Percentiles rank a stretch among this genome's conserved stretches.
These are phyloP conservation scores for Platichthys stellatus DNA, from an alignment of 2,113 vertebrate species.

Conservation along the genomic window DNA sequence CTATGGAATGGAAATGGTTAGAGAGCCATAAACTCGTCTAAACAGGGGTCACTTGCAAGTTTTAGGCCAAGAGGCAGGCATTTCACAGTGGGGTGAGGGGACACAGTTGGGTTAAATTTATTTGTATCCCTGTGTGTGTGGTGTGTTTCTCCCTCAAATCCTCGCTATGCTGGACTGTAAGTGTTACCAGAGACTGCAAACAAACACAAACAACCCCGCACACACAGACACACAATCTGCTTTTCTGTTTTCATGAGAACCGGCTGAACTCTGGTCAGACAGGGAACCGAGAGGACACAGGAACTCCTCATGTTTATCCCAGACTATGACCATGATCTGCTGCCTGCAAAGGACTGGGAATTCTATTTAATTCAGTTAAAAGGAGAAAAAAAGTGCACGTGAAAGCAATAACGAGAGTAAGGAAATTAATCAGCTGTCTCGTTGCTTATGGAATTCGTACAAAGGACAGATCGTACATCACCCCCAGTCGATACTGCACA, in stretches of 20 bases:
- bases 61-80: conserved; percentile 29
- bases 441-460: conserved; percentile 4
- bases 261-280: conserved; percentile 45
- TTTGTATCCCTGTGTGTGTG: conserved; percentile 3
- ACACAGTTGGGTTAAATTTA: conserved; percentile 6
- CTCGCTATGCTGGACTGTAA: conserved; percentile 2
- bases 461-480: conserved; percentile 38
- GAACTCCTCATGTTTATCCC: conserved; percentile 25
- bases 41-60: conserved; percentile 36
- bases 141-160: background rate
- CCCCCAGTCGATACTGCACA: conserved; percentile 23
- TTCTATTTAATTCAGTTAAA: conserved; percentile 15
- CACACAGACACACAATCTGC: background rate
- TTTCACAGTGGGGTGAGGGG: conserved; percentile 45
- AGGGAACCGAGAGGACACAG: conserved; percentile 11
- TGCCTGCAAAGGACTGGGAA: background rate
- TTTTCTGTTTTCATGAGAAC: conserved; percentile 52
- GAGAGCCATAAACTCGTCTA: conserved; percentile 6
- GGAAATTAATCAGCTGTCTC: conserved; percentile 40
- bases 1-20: conserved; percentile 47
- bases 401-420: conserved; percentile 29
- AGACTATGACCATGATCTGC: background rate
- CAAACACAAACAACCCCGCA: conserved; percentile 22
- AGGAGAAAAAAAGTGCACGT: background rate
- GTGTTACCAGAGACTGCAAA: conserved; percentile 19